Base-by-base conservation (phyloP, 2,888 invertebrate species). In the Ophion ventricosus region DNA sequence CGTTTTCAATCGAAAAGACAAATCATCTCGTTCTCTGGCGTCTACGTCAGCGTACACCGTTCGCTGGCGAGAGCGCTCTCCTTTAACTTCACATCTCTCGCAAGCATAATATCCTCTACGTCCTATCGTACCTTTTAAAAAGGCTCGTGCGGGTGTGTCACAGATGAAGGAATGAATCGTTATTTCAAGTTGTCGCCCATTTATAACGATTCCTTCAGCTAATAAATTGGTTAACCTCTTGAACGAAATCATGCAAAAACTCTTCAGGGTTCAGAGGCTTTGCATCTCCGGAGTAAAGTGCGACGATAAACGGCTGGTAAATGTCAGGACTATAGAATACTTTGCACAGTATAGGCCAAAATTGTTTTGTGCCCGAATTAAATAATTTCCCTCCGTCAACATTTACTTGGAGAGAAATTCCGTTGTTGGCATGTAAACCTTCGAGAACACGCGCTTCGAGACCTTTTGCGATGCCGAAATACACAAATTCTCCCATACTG, bases 341-440 rank as follows among this genome's bases (percentile, higher is more conserved):
- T 70, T 84, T 83, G 54, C 83, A 85, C 11, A 82, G 77, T 79
- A 87, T 85, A 0, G 86, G 84, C 86, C 86, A 86, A 54, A 86
- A 61, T n/a, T 69, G 56, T 56, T 66, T 85, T 54, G 67, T n/a
- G 81, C 85, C 78, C 8, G 84, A 84, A 26, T 84, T 85, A 7
- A 72, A 75, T 25, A 78, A 57, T 25, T 64, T 43, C 4, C 87
- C 29, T 17, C 87, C 86, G 79, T 88, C 84, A 26, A 85, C 72
- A 66, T 87, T 87, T 14, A 87, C 4, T 25, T 79, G 64, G 7
- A 86, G 64, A 49, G 80, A 56, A 23, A 87, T 35, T 29, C 14
- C 4, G 29, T 66, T 23, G 14, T 72, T 23, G 3, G 0, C 43
- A 26, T 70, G 63, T 17, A 57, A 43, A 7, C 66, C 23, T 49